A percentile compares a stretch with the other conserved stretches of the same genome.
Evolutionary conservation across 2,797 vertebrate species (phyloP).

Genomic region (Megaceryle alcyon): DNA sequence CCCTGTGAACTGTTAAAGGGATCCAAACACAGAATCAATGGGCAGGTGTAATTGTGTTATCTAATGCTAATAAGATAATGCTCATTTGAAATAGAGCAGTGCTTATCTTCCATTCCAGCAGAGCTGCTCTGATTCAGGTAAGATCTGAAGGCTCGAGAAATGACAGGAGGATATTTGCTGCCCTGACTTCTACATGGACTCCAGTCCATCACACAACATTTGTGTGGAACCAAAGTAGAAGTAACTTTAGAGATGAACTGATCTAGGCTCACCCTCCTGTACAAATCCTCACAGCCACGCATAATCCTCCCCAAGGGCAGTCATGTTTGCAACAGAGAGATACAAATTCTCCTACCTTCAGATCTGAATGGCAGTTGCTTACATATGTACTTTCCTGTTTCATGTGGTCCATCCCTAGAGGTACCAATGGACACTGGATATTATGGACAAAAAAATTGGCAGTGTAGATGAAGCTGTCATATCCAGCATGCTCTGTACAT

Average conservation of each 20-base stretch:
- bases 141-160: neutral
- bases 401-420: slow-evolving; percentile 11
- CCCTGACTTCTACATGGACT: neutral
- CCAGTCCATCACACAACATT: neutral
- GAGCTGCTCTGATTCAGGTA: neutral
- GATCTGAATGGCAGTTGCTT: neutral
- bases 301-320: neutral
- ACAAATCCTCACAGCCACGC: neutral
- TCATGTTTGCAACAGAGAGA: neutral
- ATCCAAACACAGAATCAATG: neutral
- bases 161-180: neutral
- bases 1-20: neutral
- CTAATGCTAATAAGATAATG: neutral
- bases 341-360: neutral
- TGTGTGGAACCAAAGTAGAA: neutral
- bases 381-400: slow-evolving; percentile 8
- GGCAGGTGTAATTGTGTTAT: neutral
- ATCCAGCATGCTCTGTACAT: neutral
- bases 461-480: neutral
- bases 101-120: neutral
- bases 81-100: neutral
- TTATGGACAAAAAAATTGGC: slow-evolving; percentile 25
- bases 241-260: neutral
- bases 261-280: neutral
- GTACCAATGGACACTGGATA: neutral